A percentile compares a stretch with the other conserved stretches of the same genome.
Evolutionary conservation across 2,797 vertebrate genomes (phyloP).

Genomic region (Tadarida brasiliensis): DNA sequence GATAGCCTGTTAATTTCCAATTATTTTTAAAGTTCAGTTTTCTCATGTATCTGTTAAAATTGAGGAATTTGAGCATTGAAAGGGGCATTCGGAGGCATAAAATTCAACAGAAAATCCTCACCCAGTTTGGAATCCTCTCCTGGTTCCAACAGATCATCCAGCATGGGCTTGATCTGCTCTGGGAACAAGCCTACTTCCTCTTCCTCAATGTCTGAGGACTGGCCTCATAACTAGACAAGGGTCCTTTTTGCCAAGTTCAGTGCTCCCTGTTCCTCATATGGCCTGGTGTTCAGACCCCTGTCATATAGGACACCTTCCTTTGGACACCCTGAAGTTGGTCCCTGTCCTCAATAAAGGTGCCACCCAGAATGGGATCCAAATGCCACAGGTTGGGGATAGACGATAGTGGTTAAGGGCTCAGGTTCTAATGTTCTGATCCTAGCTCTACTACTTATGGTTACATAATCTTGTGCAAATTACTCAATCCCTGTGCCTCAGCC

Average conservation of each 20-base stretch:
- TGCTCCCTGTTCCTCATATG: background rate
- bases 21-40: slow-evolving; percentile 30
- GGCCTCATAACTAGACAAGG: background rate
- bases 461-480: background rate
- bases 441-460: background rate
- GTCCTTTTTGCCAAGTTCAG: background rate
- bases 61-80: background rate
- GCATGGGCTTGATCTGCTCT: background rate
- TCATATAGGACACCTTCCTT: background rate
- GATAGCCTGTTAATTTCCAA: background rate
- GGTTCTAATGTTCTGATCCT: background rate
- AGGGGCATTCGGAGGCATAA: background rate
- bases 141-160: background rate
- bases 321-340: background rate
- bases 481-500: background rate
- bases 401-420: background rate
- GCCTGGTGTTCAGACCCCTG: background rate
- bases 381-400: background rate
- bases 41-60: background rate
- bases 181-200: background rate
- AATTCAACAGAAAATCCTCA: background rate
- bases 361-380: background rate
- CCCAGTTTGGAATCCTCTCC: background rate
- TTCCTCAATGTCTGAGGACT: background rate
- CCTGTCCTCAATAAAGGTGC: background rate